These are phyloP conservation scores for Perccottus glenii DNA, from an alignment of 2,113 vertebrate genomes.

Conservation along the genomic window DNA sequence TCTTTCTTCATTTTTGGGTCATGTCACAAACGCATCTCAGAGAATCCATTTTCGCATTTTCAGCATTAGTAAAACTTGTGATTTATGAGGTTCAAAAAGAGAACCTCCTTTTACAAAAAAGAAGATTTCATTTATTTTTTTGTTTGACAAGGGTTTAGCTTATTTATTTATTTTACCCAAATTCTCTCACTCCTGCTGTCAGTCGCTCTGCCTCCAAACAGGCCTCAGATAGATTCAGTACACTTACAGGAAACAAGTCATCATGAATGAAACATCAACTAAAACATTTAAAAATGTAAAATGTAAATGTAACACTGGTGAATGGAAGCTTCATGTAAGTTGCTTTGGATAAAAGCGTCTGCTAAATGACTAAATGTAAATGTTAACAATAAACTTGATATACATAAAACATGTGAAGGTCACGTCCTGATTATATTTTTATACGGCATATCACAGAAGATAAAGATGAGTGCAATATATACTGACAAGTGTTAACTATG, in stretches of 20 bases:
- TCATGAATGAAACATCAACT: too few relatives aligned
- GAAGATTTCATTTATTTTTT: conserved; percentile 11
- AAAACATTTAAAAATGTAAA: too few relatives aligned
- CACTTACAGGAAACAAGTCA: conserved; percentile 14
- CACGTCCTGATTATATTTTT: conserved; percentile 20
- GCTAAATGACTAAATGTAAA: too few relatives aligned
- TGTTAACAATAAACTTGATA: conserved; percentile 23
- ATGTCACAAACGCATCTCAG: conserved; percentile 40
- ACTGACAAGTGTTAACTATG: too few relatives aligned
- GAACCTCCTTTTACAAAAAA: neutral
- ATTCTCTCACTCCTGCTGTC: conserved; percentile 3
- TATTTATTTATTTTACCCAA: neutral
- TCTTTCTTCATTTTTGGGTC: neutral
- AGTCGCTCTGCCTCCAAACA: conserved; percentile 8
- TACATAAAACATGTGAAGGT: conserved; percentile 24
- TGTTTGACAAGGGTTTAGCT: neutral
- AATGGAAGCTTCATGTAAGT: too few relatives aligned
- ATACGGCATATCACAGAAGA: neutral
- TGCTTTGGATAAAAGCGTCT: too few relatives aligned
- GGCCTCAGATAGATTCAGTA: conserved; percentile 17
- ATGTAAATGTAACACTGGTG: too few relatives aligned
- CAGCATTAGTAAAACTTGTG: neutral
- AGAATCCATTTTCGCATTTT: conserved; percentile 10
- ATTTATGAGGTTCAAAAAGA: neutral
- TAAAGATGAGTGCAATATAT: neutral